phyloP scores from a whole-genome alignment of 2,888 invertebrate genomes.

The Diaprepes abbreviatus region DNA sequence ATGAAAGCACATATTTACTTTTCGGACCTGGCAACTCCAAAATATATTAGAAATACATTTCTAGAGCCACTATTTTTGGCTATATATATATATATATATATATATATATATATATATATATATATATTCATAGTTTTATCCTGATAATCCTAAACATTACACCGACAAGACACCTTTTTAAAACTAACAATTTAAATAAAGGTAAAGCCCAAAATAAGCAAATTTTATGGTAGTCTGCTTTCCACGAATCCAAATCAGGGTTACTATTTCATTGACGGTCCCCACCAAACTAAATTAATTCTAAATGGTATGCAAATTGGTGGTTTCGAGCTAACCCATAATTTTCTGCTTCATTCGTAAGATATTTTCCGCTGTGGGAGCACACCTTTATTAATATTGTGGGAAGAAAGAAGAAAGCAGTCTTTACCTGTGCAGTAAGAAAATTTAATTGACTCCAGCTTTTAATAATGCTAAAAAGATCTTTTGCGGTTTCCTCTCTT shows the following conservation, averaged over 20 bases:
- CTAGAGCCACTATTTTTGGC: no score
- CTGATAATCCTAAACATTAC: no score
- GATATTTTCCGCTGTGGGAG: constrained; percentile 41
- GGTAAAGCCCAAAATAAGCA: no score
- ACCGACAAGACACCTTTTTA: no score
- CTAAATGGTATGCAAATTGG: constrained; percentile 46
- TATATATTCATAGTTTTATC: no score
- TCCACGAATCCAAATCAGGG: constrained; percentile 7
- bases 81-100: no score
- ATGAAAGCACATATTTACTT: no score
- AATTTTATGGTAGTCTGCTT: no score
- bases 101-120: no score
- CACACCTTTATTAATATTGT: constrained; percentile 30
- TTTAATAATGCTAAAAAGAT: constrained; percentile 27
- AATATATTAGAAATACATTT: no score
- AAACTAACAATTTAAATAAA: no score
- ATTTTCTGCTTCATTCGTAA: constrained; percentile 47
- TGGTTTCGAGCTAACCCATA: constrained; percentile 32
- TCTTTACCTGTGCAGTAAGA: constrained; percentile 15
- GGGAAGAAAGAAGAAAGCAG: constrained; percentile 27
- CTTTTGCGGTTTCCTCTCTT: constrained; percentile 21
- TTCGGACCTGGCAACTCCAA: no score
- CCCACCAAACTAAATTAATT: constrained; percentile 17
- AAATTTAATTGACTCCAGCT: constrained; percentile 21
- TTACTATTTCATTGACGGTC: constrained; percentile 20